Evolutionary conservation across 2,797 vertebrate genomes (phyloP), one percentile per base, ranked within the genome.

Genomic region (Acanthiza pusilla): DNA sequence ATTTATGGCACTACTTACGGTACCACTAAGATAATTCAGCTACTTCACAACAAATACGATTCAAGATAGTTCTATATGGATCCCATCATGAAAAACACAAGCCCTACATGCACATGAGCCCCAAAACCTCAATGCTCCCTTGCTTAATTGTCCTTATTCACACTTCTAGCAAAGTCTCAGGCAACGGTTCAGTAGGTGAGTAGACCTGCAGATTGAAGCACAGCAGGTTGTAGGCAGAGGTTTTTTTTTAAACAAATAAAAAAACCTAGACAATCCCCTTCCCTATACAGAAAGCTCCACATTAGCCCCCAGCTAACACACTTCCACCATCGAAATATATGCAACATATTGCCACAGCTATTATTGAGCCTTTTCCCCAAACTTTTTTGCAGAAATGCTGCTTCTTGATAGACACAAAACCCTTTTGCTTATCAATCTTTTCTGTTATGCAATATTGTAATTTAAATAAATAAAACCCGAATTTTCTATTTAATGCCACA

Each of bases 171-270:
- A 47, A 77, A 18, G 36, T 27, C 47, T 65, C 48, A n/a, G 30
- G 21, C 23, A 83, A 54, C 32, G 75, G 54, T 13, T 75, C 25
- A 76, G 50, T 18, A 75, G 15, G 9, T n/a, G 19, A 83, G 40
- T 43, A 72, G 32, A 76, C 5, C 25, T 50, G 6, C 36, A 75
- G 29, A 30, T 20, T 43, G 30, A 76, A 76, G 61, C 20, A 88
- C 5, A n/a, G 50, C 4, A 4, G 5, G 30, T 4, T 61, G 19
- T 6, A 34, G 17, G 12, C 10, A 58, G n/a, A 57, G 4, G 0
- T 5, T 34, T 9, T 13, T 13, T 81, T 74, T 48, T 53, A 50
- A 82, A 85, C 14, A n/a, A 29, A n/a, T 19, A 23, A 57, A 81
- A 72, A 36, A 50, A 4, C 3, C 4, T 8, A 40, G 18, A 63